phyloP scores from a whole-genome alignment of 2,113 vertebrate species.

The Gopherus flavomarginatus region DNA sequence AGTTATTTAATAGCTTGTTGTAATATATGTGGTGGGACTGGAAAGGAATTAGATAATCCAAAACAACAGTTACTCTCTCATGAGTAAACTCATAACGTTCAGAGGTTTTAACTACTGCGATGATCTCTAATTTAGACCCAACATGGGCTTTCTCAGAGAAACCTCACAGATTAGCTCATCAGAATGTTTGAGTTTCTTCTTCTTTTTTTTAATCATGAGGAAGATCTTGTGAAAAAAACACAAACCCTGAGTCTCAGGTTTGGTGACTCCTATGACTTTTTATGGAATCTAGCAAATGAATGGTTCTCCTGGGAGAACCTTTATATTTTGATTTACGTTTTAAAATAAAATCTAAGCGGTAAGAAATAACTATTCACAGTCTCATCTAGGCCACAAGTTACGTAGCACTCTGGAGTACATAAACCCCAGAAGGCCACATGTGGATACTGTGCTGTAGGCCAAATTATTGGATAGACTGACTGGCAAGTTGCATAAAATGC shows the following conservation, averaged over 20 bases:
- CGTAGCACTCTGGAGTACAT: fast-evolving
- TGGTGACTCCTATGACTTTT: slow-evolving; percentile 44
- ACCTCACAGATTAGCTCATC: slow-evolving; percentile 39
- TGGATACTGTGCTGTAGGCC: background rate
- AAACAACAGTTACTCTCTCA: background rate
- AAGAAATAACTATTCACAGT: background rate
- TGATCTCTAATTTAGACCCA: background rate
- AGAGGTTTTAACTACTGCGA: background rate
- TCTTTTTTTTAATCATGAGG: background rate
- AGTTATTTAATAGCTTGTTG: background rate
- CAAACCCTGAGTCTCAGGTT: slow-evolving; percentile 44
- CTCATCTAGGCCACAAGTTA: background rate
- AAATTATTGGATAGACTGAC: background rate
- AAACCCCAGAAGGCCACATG: fast-evolving
- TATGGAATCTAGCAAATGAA: background rate
- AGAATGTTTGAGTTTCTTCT: background rate
- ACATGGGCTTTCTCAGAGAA: slow-evolving; percentile 39
- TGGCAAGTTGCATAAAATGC: background rate
- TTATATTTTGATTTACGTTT: background rate
- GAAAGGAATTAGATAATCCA: background rate
- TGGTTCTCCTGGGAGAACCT: background rate
- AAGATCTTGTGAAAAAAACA: slow-evolving; percentile 17
- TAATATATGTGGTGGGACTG: background rate
- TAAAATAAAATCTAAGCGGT: background rate
- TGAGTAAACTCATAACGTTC: background rate